Evolutionary conservation across 2,888 invertebrate species (phyloP), one percentile per base, ranked within the genome.

Genomic region (Pecten maximus): DNA sequence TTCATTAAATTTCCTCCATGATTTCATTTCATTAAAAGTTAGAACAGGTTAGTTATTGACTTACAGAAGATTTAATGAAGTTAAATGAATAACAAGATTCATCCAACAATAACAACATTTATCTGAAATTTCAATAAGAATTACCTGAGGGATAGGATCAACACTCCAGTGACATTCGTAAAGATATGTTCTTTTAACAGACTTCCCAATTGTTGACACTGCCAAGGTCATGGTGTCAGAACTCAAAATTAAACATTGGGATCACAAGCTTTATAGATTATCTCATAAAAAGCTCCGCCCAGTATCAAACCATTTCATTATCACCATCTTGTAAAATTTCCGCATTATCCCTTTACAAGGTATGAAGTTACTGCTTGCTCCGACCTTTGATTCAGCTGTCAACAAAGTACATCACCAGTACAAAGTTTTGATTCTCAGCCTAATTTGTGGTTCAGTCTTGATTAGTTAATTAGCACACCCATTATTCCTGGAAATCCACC

Each of bases 91-190:
- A n/a, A n/a, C n/a, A n/a, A n/a, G n/a, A n/a, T n/a, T n/a, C n/a
- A n/a, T n/a, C n/a, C n/a, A n/a, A n/a, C n/a, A n/a, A n/a, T n/a
- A n/a, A n/a, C n/a, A n/a, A n/a, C n/a, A n/a, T n/a, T n/a, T n/a
- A n/a, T n/a, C n/a, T n/a, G n/a, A n/a, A n/a, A n/a, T n/a, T n/a
- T n/a, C n/a, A n/a, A n/a, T n/a, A n/a, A 54, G 23, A 54, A n/a
- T 74, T 74, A 74, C 74, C 74, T 74, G 74, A 35, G 74, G 74
- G 12, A 74, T 74, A 35, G 74, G 74, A 35, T 74, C 74, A 35
- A 74, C 74, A 74, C 74, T 74, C 74, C 74, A 74, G 74, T 74
- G 74, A 28, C 74, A 74, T 15, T 74, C 74, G 23, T 74, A 74
- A 28, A 74, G 74, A 35, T 74, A 74, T 0, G 28, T 74, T 35